Conservation (phyloP, 2,888 invertebrate genomes). For the Pollenia amentaria region DNA sequence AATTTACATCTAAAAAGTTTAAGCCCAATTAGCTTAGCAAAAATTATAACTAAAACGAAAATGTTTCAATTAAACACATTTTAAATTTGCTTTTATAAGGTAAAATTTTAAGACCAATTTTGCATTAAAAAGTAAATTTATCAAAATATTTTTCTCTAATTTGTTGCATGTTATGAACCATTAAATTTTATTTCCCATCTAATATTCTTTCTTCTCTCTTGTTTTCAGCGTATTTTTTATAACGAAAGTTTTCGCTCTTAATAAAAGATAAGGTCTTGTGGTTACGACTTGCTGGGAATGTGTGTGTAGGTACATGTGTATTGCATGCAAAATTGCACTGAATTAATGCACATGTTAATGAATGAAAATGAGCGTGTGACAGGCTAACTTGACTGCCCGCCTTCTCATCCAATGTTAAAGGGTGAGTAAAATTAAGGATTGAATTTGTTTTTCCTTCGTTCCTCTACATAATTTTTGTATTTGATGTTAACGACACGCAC, state of each 20-base stretch:
- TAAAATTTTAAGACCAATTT: background rate
- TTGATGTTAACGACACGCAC: constrained; percentile 42
- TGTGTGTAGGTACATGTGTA: constrained; percentile 14
- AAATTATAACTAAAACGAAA: too few relatives aligned
- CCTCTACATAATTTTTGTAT: background rate
- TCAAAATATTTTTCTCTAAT: background rate
- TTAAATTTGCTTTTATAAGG: too few relatives aligned
- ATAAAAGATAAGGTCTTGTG: constrained; percentile 20
- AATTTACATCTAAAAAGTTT: too few relatives aligned
- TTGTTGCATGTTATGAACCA: constrained; percentile 53
- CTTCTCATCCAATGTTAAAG: background rate
- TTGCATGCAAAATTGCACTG: constrained; percentile 24
- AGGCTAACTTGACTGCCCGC: constrained; percentile 15
- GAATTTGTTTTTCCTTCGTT: background rate
- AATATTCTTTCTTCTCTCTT: constrained; percentile 35
- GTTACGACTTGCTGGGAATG: constrained; percentile 52
- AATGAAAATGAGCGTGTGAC: constrained; percentile 15
- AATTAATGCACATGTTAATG: constrained; percentile 36
- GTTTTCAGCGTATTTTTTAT: constrained; percentile 38
- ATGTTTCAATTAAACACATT: too few relatives aligned
- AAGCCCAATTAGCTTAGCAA: too few relatives aligned
- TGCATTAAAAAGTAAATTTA: background rate
- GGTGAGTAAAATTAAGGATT: constrained; percentile 35
- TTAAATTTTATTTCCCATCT: constrained; percentile 48
- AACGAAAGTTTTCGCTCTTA: background rate